Conservation (phyloP, 2,888 invertebrate species). For the Linyphia triangularis region DNA sequence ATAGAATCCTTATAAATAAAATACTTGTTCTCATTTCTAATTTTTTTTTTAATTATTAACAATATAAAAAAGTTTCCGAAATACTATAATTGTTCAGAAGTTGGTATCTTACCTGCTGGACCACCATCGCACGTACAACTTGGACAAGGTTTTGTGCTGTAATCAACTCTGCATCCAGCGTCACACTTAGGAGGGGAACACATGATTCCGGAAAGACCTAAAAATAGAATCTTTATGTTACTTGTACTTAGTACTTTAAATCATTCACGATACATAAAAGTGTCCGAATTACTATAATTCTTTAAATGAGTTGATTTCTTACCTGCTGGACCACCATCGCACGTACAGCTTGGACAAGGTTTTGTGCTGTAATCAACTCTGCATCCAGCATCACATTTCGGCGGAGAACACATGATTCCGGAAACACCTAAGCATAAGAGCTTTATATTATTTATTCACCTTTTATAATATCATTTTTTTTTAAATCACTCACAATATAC, state of each 20-base stretch:
- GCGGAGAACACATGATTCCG: conserved; percentile 31
- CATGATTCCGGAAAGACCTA: neutral
- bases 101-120: neutral
- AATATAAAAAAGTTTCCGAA: neutral
- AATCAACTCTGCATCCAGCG: conserved; percentile 29
- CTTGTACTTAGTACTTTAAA: too few species aligned
- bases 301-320: too few species aligned
- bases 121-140: conserved; percentile 1
- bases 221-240: too few species aligned
- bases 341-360: conserved; percentile 47
- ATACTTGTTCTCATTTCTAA: neutral
- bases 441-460: too few species aligned
- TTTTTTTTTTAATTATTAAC: neutral
- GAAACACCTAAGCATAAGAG: too few species aligned
- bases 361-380: conserved; percentile 11
- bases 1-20: neutral
- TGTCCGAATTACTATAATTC: too few species aligned
- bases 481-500: too few species aligned
- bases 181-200: conserved; percentile 55
- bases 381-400: conserved; percentile 56
- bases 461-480: too few species aligned
- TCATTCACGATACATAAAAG: too few species aligned
- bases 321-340: neutral
- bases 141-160: conserved; percentile 31
- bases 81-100: neutral